phyloP scores from a whole-genome alignment of 2,797 vertebrate genomes.

The Manis pentadactyla region DNA sequence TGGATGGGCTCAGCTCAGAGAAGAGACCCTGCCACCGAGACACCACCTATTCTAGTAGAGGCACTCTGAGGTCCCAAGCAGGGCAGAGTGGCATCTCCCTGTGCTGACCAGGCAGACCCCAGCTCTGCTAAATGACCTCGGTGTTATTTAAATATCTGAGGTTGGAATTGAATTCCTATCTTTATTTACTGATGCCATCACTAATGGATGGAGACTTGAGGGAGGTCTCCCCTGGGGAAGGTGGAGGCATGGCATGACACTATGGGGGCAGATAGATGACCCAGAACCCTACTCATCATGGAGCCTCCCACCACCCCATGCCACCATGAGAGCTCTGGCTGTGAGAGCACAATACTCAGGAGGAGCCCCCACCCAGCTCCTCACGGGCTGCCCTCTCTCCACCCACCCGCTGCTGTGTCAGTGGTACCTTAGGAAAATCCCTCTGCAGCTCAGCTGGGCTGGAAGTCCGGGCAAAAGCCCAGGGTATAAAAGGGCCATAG shows the following conservation, averaged over 20 bases:
- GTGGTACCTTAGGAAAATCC: not conserved
- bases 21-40: not conserved
- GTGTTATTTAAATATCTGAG: slow-evolving; percentile 58
- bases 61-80: not conserved
- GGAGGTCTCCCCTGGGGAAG: not conserved
- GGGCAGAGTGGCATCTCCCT: not conserved
- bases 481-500: not conserved
- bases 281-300: not conserved
- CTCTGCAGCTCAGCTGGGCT: not conserved
- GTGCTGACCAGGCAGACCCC: not conserved
- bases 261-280: not conserved
- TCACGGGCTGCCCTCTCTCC: not conserved
- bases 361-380: not conserved
- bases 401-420: not conserved
- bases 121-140: not conserved
- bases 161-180: slow-evolving; percentile 10
- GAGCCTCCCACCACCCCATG: not conserved
- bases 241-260: not conserved
- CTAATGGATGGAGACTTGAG: not conserved
- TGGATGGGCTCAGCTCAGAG: not conserved
- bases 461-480: not conserved
- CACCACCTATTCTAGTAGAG: too few relatives aligned
- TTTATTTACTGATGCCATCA: slow-evolving; percentile 61
- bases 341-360: fast-evolving
- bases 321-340: not conserved